These are phyloP conservation scores for Ceriagrion tenellum DNA, from an alignment of 2,888 invertebrate species.

Conservation along the genomic window DNA sequence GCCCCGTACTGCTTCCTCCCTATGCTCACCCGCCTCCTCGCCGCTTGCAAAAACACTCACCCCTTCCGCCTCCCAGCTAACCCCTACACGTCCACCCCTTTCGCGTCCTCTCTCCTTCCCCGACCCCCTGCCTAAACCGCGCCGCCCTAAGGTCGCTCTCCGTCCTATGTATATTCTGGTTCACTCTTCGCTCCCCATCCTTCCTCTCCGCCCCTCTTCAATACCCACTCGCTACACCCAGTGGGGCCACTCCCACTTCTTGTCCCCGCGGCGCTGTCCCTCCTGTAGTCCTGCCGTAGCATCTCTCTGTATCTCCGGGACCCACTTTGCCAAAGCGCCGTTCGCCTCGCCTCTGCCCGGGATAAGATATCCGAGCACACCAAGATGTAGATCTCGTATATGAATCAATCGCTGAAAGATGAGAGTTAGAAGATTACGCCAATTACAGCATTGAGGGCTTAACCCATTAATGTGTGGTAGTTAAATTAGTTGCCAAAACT, in stretches of 20 bases:
- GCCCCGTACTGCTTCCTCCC: neutral
- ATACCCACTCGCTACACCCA: constrained; percentile 12
- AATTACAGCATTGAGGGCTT: too few relatives aligned
- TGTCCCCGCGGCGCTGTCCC: constrained; percentile 44
- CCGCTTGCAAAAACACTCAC: constrained; percentile 45
- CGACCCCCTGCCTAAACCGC: neutral
- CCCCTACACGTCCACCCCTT: neutral
- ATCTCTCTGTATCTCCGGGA: neutral
- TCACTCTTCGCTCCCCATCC: neutral
- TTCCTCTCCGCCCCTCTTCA: neutral
- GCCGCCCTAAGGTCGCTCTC: neutral
- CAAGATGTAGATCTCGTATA: neutral
- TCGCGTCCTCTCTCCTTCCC: neutral
- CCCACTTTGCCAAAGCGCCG: neutral
- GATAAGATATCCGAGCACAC: neutral
- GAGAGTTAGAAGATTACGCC: too few relatives aligned
- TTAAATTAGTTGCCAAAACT: too few relatives aligned
- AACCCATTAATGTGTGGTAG: too few relatives aligned
- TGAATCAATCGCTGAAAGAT: neutral
- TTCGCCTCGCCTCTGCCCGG: neutral
- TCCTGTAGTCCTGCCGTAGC: neutral
- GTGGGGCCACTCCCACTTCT: constrained; percentile 60
- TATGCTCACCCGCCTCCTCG: neutral
- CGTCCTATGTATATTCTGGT: neutral
- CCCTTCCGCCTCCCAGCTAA: neutral